Base-by-base conservation (phyloP, 2,113 vertebrate genomes). In the Pterocles gutturalis region DNA sequence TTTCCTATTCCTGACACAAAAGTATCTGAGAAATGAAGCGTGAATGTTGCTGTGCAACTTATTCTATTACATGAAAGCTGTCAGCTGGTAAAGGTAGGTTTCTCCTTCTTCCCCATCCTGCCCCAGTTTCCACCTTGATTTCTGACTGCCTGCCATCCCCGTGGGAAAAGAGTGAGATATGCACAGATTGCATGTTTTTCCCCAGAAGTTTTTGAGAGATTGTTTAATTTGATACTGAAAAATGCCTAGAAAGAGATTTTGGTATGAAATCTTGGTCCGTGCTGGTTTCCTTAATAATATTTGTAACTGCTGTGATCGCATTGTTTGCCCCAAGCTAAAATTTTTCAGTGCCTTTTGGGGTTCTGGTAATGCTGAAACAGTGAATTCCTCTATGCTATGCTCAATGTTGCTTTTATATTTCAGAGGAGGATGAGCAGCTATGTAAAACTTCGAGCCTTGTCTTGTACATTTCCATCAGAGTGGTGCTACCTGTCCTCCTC, bases 1-100 rank as follows among this genome's bases (percentile, higher is more conserved):
- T 94, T 80, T 85, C 83, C 67, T 86, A 24, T 67, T 86, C 26
- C 85, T 97, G 76, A 72, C 64, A 71, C 83, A 84, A 64, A 90
- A 89, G 26, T 90, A 46, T 83, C 60, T 80, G 67, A 93, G 92
- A 86, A 90, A 75, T 58, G 76, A 96, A 83, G 88, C 43, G 1
- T 80, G 43, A 75, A 75, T 62, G 67, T 89, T 92, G 79, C 80
- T 58, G 97, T 96, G 92, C 67, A 87, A 38, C 38, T 87, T 86
- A 18, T 2, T 71, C 76, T 83, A 14, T 73, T 66, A 60, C 18
- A 22, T 83, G 67, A 92, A 83, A 71, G 33, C 72, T 94, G 60
- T 78, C 83, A 60, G 34, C 72, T 83, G 24, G 28, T 57, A 62
- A 72, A 86, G 76, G 85, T 78, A 25, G 69, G 76, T 91, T 89